phyloP scores from a whole-genome alignment of 2,888 invertebrate species.

The Labia minor region DNA sequence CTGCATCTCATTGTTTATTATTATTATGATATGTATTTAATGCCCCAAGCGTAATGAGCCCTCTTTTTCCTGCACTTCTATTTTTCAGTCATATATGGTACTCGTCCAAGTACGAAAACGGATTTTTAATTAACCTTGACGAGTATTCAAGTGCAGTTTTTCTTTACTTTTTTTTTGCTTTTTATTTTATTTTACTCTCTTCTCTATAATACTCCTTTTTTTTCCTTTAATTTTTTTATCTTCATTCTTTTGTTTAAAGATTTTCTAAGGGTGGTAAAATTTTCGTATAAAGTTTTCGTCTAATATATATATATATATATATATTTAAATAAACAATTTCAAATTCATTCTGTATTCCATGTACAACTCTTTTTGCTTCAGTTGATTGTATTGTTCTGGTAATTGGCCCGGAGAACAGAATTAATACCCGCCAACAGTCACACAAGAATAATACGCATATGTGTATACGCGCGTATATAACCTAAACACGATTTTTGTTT shows the following conservation, averaged over 20 bases:
- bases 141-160: conserved; percentile 3
- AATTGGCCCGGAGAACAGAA: neutral
- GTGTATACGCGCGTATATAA: neutral
- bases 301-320: neutral
- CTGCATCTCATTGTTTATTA: neutral
- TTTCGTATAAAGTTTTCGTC: neutral
- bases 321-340: neutral
- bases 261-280: conserved; percentile 1
- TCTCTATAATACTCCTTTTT: too few relatives aligned
- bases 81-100: neutral
- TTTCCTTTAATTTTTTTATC: too few relatives aligned
- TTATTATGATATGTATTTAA: neutral
- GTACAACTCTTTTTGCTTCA: neutral
- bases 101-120: conserved; percentile 1
- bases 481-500: neutral
- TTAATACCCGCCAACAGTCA: too few relatives aligned
- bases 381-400: conserved; percentile 2
- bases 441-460: neutral
- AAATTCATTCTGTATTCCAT: neutral
- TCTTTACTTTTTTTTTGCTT: neutral
- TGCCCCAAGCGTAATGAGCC: neutral
- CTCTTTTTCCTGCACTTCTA: neutral
- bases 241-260: neutral
- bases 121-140: conserved; percentile 13
- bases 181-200: too few relatives aligned